Conservation (phyloP, 2,888 invertebrate genomes). For the Ophion ellenae region DNA sequence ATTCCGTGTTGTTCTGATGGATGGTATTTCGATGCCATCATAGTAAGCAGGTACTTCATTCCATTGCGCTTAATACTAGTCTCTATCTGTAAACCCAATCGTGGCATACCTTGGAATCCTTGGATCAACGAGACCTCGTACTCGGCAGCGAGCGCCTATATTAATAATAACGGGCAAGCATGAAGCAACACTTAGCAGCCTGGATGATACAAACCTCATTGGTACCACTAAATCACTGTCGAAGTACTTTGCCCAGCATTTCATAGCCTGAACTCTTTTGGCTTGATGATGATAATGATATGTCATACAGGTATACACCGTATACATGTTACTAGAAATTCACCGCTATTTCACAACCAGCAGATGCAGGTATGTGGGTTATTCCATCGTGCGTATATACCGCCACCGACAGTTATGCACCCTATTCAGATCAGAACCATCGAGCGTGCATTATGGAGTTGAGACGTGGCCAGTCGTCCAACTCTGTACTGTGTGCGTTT, state of each 20-base stretch:
- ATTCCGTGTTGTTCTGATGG: too few species aligned
- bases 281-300: background rate
- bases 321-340: slow-evolving; percentile 22
- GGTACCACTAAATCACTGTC: background rate
- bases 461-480: slow-evolving; percentile 45
- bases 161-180: background rate
- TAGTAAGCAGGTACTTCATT: too few species aligned
- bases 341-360: slow-evolving; percentile 16
- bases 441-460: slow-evolving; percentile 55
- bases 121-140: background rate
- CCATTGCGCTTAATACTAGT: too few species aligned
- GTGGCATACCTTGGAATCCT: background rate
- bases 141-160: too few species aligned
- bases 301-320: background rate
- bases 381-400: slow-evolving; percentile 34
- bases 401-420: slow-evolving; percentile 47
- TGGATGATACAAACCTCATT: background rate
- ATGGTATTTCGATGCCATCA: too few species aligned
- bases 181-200: background rate
- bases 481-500: slow-evolving; percentile 21
- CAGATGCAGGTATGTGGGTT: slow-evolving; percentile 26
- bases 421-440: slow-evolving; percentile 64
- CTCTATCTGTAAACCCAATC: background rate
- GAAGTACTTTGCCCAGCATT: background rate
- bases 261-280: background rate